Conservation (phyloP, 2,797 vertebrate genomes). For the Leucoraja ocellata region DNA sequence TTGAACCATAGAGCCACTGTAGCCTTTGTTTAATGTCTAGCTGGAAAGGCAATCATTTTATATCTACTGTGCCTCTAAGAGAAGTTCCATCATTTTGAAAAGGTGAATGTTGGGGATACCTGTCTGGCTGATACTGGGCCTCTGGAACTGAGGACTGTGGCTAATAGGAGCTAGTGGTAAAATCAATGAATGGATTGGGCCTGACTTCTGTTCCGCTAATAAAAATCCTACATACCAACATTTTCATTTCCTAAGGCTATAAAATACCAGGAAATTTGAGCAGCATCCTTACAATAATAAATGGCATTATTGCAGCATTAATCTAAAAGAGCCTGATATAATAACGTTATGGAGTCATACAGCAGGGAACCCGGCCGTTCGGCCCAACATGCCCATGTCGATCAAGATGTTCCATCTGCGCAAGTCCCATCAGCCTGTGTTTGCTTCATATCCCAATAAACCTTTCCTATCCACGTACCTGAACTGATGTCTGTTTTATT, state of each 20-base stretch:
- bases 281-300: not conserved
- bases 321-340: not conserved
- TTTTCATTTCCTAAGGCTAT: not conserved
- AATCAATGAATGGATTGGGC: not conserved
- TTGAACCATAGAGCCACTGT: too few relatives aligned
- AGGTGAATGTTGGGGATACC: not conserved
- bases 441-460: too few relatives aligned
- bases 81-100: not conserved
- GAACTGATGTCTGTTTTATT: too few relatives aligned
- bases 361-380: too few relatives aligned
- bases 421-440: too few relatives aligned
- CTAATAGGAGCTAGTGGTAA: not conserved
- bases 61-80: too few relatives aligned
- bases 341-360: not conserved
- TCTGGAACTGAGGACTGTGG: too few relatives aligned
- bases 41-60: too few relatives aligned
- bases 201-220: not conserved
- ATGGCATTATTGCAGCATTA: not conserved
- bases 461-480: too few relatives aligned
- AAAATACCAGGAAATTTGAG: not conserved
- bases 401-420: too few relatives aligned
- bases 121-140: not conserved
- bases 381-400: too few relatives aligned
- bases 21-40: too few relatives aligned
- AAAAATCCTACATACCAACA: not conserved